Base-by-base conservation (phyloP, 2,888 invertebrate genomes). In the Crocallis elinguaria region DNA sequence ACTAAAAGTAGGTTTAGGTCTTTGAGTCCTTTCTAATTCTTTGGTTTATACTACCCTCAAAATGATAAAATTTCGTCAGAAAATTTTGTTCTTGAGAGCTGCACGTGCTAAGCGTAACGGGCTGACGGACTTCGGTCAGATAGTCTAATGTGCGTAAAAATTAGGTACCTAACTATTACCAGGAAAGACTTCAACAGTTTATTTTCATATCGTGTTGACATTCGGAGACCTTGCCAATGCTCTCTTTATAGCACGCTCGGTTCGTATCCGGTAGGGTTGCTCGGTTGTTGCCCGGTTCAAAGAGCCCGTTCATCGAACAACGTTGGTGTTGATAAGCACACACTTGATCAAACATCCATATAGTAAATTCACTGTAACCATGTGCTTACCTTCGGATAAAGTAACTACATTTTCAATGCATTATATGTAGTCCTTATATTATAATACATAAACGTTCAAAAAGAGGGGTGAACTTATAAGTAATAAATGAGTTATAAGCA, bases 281-380 rank as follows among this genome's bases (percentile, higher is more conserved):
- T 49, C 27, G 23, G 8, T 23, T 8, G 29, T n/a, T n/a, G n/a
- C n/a, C n/a, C n/a, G 52, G 25, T 33, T 61, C 72, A 86, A 86
- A 78, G 83, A 73, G 62, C 66, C 57, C 76, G 66, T 83, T 84
- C 77, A 83, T 78, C 59, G 61, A 52, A 83, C 77, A 84, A 75
- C 69, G 69, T 58, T 57, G 62, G 73, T 83, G 69, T 78, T 84
- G 85, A 84, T 85, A 84, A 82, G 70, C 74, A 67, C 71, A 80
- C 88, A 88, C 88, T 88, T 88, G 88, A 85, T 84, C 86, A 88
- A 88, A 88, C 81, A 88, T 67, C 60, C 64, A 59, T 53, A 57
- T 59, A 54, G 42, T 51, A 45, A 60, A 48, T 61, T 42, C 42
- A 46, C 53, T 56, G 49, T 56, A 53, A 16, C 29, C 21, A 49